phyloP scores from a whole-genome alignment of 2,113 vertebrate species.

The Syngnathus typhle region DNA sequence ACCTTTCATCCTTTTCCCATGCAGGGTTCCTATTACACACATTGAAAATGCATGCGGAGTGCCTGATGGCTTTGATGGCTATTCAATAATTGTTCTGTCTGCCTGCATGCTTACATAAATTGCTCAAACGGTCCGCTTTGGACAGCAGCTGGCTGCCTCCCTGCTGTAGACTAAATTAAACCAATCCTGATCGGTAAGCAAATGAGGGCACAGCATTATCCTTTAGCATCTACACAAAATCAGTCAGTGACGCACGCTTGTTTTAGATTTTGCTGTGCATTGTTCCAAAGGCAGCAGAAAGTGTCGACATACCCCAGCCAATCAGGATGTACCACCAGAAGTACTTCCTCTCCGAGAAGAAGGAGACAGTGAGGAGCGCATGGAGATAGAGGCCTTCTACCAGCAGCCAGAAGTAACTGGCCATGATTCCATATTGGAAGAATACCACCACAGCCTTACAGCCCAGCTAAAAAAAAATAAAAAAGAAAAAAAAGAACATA shows the following conservation, averaged over 20 bases:
- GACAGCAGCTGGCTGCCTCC: not conserved
- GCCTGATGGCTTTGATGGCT: not conserved
- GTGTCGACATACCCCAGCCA: conserved; percentile 80
- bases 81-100: not conserved
- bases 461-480: conserved; percentile 63
- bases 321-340: conserved; percentile 87
- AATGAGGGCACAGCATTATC: conserved; percentile 5
- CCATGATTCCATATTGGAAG: conserved; percentile 93
- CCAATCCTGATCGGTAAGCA: conserved; percentile 29
- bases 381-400: conserved; percentile 95
- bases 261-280: not conserved
- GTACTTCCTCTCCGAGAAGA: conserved; percentile 91
- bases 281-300: not conserved
- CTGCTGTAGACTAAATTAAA: conserved; percentile 8
- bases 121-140: conserved; percentile 7
- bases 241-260: not conserved
- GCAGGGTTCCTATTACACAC: not conserved
- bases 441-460: conserved; percentile 88
- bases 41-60: not conserved
- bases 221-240: not conserved
- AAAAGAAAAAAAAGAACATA: conserved; percentile 8
- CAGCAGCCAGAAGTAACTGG: conserved; percentile 92
- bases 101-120: not conserved
- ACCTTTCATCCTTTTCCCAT: not conserved
- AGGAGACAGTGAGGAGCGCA: conserved; percentile 83